Conservation (phyloP, 2,888 invertebrate species). For the Dione juno region DNA sequence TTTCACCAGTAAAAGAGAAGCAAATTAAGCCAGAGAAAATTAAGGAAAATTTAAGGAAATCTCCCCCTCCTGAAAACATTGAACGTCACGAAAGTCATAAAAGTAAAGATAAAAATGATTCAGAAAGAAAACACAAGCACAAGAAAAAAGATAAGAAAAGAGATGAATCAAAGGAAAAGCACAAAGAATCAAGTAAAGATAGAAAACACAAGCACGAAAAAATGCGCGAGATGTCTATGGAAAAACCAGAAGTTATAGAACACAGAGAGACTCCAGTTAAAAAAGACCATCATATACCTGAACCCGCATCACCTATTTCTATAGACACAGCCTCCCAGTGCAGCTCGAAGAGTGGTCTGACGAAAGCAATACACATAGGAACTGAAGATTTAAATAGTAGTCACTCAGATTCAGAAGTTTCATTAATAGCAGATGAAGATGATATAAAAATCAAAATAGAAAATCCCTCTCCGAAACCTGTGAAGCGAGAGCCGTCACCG, state of each 20-base stretch:
- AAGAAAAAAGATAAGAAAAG: slow-evolving; percentile 87
- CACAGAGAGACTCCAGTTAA: slow-evolving; percentile 70
- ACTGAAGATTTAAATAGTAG: slow-evolving; percentile 72
- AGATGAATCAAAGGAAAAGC: slow-evolving; percentile 85
- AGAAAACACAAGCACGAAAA: slow-evolving; percentile 84
- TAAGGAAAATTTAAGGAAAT: slow-evolving; percentile 78
- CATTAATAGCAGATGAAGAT: slow-evolving; percentile 73
- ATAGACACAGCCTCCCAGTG: slow-evolving; percentile 80
- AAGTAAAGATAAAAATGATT: slow-evolving; percentile 79
- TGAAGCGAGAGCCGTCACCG: slow-evolving; percentile 58
- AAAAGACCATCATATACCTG: slow-evolving; percentile 69
- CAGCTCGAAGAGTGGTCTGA: slow-evolving; percentile 76
- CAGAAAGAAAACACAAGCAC: slow-evolving; percentile 84
- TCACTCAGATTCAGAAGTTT: slow-evolving; percentile 78
- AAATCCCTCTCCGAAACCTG: slow-evolving; percentile 65
- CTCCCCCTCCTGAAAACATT: slow-evolving; percentile 67
- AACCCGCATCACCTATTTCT: slow-evolving; percentile 77
- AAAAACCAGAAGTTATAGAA: slow-evolving; percentile 79
- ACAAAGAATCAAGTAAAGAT: slow-evolving; percentile 81
- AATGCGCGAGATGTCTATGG: slow-evolving; percentile 72
- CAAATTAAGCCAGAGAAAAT: slow-evolving; percentile 68
- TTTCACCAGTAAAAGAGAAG: slow-evolving; percentile 70
- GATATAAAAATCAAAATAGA: slow-evolving; percentile 69
- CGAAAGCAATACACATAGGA: slow-evolving; percentile 65
- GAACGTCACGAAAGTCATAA: slow-evolving; percentile 67